Percentiles rank a stretch among this genome's conserved stretches.
Conservation (phyloP, 2,113 vertebrate genomes). For the Psittacara wagleri region DNA sequence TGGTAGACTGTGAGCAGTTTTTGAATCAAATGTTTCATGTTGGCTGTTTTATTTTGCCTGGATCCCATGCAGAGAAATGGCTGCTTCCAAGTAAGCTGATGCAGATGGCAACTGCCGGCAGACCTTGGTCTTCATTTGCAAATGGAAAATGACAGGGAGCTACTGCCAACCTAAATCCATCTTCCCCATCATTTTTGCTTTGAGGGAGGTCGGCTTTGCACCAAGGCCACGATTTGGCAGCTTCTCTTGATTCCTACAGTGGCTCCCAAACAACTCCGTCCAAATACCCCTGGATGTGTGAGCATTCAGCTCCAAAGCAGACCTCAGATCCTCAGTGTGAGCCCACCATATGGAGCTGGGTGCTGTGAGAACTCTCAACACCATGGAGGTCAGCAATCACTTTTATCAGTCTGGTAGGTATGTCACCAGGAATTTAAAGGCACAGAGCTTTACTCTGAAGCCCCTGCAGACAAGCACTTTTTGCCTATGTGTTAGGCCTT, state of each 20-base stretch:
- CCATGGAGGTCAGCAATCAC: neutral
- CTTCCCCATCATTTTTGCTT: slow-evolving; percentile 16
- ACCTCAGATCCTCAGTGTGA: neutral
- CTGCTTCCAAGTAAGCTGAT: neutral
- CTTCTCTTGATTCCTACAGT: neutral
- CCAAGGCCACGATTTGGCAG: neutral
- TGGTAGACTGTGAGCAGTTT: neutral
- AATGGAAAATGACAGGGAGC: slow-evolving; percentile 1
- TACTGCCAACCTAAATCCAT: neutral
- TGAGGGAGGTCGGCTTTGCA: slow-evolving; percentile 16
- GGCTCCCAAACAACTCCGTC: neutral
- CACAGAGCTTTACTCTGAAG: neutral
- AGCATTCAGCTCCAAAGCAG: neutral
- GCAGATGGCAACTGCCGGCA: slow-evolving; percentile 2
- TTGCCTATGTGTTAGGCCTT: neutral
- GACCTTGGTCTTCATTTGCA: slow-evolving; percentile 10
- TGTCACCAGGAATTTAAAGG: slow-evolving; percentile 13
- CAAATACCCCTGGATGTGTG: neutral
- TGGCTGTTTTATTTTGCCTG: neutral
- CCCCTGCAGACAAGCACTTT: neutral
- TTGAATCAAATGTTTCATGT: neutral
- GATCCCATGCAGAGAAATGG: neutral
- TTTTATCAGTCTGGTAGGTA: neutral
- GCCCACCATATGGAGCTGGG: neutral
- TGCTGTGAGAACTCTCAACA: neutral